Conservation (phyloP, 2,888 invertebrate genomes). For the Caenorhabditis sp. region DNA sequence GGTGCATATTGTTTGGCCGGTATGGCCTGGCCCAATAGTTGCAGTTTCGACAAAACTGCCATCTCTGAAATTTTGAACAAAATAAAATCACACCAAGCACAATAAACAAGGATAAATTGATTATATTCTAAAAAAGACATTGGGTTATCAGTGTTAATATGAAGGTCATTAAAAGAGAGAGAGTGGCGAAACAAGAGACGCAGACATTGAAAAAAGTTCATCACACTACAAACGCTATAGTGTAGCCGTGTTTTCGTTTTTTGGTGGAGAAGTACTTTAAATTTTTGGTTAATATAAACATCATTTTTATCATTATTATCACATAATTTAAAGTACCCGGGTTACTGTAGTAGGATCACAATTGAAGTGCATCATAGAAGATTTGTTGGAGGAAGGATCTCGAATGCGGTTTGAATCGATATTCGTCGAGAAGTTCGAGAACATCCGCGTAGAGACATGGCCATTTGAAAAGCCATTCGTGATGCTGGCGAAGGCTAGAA, state of each 20-base stretch:
- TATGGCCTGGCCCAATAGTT: constrained; percentile 33
- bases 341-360: neutral
- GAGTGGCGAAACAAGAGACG: neutral
- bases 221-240: neutral
- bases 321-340: neutral
- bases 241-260: constrained; percentile 1
- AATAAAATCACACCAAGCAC: neutral
- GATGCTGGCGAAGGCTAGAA: constrained; percentile 46
- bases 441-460: constrained; percentile 62
- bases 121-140: neutral
- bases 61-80: constrained; percentile 11
- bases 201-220: neutral
- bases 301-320: neutral
- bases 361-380: constrained; percentile 53
- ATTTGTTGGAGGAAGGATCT: constrained; percentile 56
- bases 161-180: neutral
- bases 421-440: constrained; percentile 57
- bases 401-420: constrained; percentile 55
- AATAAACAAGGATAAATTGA: neutral
- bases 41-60: constrained; percentile 49
- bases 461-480: constrained; percentile 56
- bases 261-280: constrained; percentile 23
- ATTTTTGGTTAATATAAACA: no score
- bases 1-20: constrained; percentile 49
- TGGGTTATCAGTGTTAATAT: constrained; percentile 1